These are phyloP conservation scores for Sorex fumeus DNA, from an alignment of 2,113 vertebrate species.

Conservation along the genomic window DNA sequence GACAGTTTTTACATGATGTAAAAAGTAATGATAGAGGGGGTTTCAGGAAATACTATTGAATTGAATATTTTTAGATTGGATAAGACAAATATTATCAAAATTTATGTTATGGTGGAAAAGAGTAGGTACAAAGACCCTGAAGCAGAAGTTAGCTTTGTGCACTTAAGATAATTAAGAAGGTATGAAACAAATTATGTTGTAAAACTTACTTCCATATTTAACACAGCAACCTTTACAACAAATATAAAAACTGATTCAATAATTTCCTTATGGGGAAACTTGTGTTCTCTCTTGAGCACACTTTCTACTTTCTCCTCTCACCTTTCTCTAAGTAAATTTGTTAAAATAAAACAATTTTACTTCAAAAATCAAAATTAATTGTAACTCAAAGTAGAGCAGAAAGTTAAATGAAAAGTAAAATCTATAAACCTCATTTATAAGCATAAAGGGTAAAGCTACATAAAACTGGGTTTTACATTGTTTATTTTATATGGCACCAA, in stretches of 20 bases:
- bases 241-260: background rate
- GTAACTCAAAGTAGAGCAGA: background rate
- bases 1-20: background rate
- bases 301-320: too few species aligned
- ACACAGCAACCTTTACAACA: background rate
- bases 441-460: background rate
- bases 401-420: background rate
- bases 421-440: background rate
- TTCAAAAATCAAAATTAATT: too few species aligned
- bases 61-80: background rate
- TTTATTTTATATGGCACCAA: background rate
- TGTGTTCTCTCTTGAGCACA: too few species aligned
- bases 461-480: background rate
- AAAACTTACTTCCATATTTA: background rate
- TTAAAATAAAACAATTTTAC: too few species aligned
- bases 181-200: background rate
- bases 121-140: background rate
- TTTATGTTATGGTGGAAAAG: background rate
- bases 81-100: background rate
- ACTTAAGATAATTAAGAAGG: background rate
- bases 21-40: background rate
- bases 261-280: too few species aligned
- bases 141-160: background rate
- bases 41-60: conserved; percentile 10
- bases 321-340: too few species aligned